Base-by-base conservation (phyloP, 2,888 invertebrate species). In the Aspidapion aeneum region DNA sequence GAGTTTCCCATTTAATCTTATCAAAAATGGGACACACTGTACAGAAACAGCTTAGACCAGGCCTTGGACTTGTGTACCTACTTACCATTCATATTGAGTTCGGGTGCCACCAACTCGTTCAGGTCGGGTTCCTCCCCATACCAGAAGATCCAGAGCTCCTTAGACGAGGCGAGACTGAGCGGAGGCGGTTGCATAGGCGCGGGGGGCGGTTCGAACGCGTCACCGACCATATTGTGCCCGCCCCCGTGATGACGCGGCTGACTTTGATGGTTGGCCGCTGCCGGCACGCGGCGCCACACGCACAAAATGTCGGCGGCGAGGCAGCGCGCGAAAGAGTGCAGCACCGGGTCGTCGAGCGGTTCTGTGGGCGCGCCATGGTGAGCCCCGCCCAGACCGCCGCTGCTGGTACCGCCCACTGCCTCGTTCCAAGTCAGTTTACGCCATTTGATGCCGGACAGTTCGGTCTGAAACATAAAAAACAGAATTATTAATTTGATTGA, bases 111-210 rank as follows among this genome's bases (percentile, higher is more conserved):
- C 75, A 95, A 85, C 66, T 90, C 90, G 75, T 86, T 87, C 69
- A 96, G 86, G 82, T 95, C 94, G 63, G 96, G 96, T 81, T 96
- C 95, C 80, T 97, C 96, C 77, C 97, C 97, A 83, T 98, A 99
- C 98, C 98, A 99, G 85, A 99, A 99, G 81, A 99, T 93, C 98
- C 98, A 99, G 67, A 99, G 87, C 82, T 99, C 98, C 84, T 98
- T 98, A 80, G 93, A 90, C 76, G 93, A 90, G 78, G 90, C 88
- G 73, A 93, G 85, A 74, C 91, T 90, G 74, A 93, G 86, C 70
- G 93, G 91, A 77, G 90, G 90, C 77, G 81, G 83, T 75, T 81
- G 78, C 57, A 77, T 79, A 62, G 84, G 82, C 70, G 82, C 83
- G 69, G 83, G 83, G 65, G 83, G 82, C 70, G 72, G 67, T 77